Conservation (phyloP, 2,888 invertebrate species). For the Hyposoter dolosus region DNA sequence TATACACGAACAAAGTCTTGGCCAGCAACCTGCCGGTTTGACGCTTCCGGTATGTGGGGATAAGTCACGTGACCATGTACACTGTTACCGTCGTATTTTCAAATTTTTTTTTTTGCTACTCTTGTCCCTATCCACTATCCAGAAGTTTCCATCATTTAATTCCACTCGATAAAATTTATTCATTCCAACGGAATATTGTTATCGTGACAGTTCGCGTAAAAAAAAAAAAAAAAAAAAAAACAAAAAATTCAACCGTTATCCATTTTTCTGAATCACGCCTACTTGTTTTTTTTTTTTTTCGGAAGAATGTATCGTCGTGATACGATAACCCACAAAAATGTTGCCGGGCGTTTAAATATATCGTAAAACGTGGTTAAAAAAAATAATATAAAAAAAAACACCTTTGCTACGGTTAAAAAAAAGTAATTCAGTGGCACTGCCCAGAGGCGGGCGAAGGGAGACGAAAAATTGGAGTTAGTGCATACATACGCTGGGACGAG, state of each 20-base stretch:
- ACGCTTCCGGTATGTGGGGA: conserved; percentile 7
- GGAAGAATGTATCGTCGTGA: not conserved
- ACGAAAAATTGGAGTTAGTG: conserved; percentile 47
- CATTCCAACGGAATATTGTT: not conserved
- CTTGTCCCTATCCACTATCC: not conserved
- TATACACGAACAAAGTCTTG: conserved; percentile 19
- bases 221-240: not conserved
- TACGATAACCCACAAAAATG: conserved; percentile 5
- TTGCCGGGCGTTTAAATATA: conserved; percentile 17
- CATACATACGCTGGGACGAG: conserved; percentile 24
- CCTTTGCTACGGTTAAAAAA: conserved; percentile 12
- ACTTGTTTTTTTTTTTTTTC: no score
- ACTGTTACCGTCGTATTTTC: not conserved
- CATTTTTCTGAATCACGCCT: not conserved
- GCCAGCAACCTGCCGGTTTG: conserved; percentile 19
- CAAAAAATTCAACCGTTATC: not conserved
- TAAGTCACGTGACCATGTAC: conserved; percentile 3
- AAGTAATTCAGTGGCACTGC: conserved; percentile 42
- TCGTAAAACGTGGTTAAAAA: conserved; percentile 28
- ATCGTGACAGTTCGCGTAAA: not conserved
- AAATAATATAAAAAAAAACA: conserved; percentile 22
- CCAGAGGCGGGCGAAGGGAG: conserved; percentile 30
- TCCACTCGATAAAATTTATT: no score
- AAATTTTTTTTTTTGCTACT: no score
- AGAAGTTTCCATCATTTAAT: not conserved